Evolutionary conservation across 2,888 invertebrate species (phyloP).

Genomic region (Lysandra bellargus): DNA sequence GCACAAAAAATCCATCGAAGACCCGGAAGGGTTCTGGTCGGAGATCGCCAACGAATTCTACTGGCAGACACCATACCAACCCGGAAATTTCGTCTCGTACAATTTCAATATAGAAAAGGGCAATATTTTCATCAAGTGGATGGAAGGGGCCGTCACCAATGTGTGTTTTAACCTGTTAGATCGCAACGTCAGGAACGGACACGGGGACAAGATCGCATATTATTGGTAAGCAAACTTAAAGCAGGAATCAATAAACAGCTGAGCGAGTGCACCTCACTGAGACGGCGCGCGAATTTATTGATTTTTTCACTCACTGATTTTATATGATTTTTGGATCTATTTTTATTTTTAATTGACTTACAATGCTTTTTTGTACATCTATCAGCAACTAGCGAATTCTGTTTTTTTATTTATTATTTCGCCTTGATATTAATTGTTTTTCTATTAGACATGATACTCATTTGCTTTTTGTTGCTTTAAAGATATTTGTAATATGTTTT

Average conservation of each 20-base stretch:
- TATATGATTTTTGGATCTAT: constrained; percentile 36
- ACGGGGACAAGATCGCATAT: constrained; percentile 94
- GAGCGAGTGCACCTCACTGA: constrained; percentile 60
- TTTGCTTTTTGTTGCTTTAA: not conserved
- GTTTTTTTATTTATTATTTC: not conserved
- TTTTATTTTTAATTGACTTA: constrained; percentile 9
- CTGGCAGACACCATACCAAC: constrained; percentile 90
- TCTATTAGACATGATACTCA: not conserved
- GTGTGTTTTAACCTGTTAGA: constrained; percentile 97
- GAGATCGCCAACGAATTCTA: constrained; percentile 95
- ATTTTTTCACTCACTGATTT: constrained; percentile 52
- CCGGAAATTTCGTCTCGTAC: constrained; percentile 90
- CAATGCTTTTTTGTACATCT: not conserved
- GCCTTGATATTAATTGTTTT: not conserved
- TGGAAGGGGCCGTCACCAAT: constrained; percentile 97
- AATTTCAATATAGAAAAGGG: constrained; percentile 96
- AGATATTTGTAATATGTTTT: too few relatives aligned
- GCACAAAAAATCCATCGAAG: constrained; percentile 91
- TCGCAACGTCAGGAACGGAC: constrained; percentile 92
- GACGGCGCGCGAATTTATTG: constrained; percentile 71
- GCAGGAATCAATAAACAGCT: constrained; percentile 65
- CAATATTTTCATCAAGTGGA: constrained; percentile 94
- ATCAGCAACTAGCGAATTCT: not conserved
- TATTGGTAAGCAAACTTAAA: constrained; percentile 88
- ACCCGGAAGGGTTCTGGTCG: constrained; percentile 96